Evolutionary conservation across 2,797 vertebrate genomes (phyloP).

Genomic region (Diplodus puntazzo): DNA sequence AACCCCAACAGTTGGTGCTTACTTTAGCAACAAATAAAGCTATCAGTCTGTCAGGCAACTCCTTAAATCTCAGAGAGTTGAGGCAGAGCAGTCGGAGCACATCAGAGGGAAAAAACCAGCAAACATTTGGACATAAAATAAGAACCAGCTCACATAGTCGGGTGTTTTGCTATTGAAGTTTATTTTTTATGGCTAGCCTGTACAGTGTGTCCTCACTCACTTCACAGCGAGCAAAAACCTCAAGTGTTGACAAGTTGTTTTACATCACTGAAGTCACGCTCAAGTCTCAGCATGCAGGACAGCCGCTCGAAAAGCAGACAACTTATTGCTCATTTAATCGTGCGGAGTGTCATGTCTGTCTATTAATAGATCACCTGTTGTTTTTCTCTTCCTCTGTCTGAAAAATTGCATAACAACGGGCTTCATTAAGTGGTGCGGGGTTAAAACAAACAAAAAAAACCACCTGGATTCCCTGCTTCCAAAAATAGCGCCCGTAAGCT

Average conservation of each 20-base stretch:
- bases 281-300: neutral
- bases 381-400: constrained; percentile 10
- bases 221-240: neutral
- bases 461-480: constrained; percentile 53
- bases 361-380: constrained; percentile 6
- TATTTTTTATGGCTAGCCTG: neutral
- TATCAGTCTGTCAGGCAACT: no score
- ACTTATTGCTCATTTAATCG: neutral
- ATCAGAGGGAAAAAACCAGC: no score
- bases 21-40: no score
- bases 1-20: no score
- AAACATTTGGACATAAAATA: no score
- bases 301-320: neutral
- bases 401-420: constrained; percentile 24
- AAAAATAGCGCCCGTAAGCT: constrained; percentile 56
- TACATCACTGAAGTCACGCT: neutral
- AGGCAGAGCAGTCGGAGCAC: no score
- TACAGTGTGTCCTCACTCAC: neutral
- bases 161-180: neutral
- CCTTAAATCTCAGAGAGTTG: no score
- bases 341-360: neutral
- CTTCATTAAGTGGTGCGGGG: neutral
- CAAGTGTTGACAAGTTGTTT: neutral
- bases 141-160: no score
- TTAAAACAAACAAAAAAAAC: constrained; percentile 38